phyloP scores from a whole-genome alignment of 2,888 invertebrate species.

The Andrena marginata region DNA sequence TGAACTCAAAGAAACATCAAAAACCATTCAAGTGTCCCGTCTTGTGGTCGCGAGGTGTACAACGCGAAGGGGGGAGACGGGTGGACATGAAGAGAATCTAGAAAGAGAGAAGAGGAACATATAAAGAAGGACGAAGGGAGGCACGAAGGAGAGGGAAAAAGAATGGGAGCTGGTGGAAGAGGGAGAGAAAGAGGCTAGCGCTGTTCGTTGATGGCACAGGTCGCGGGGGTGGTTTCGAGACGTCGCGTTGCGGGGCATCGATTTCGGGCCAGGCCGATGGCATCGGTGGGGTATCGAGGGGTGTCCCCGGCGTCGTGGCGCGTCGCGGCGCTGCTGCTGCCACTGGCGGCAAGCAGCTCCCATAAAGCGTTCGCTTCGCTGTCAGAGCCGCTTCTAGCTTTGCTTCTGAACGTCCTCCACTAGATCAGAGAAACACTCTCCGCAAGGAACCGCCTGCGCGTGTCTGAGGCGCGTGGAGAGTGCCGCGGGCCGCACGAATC shows the following conservation, averaged over 20 bases:
- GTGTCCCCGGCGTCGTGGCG: slow-evolving; percentile 63
- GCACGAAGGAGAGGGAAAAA: neutral
- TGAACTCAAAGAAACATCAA: too few species aligned
- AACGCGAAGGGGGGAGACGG: neutral
- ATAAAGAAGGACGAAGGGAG: neutral
- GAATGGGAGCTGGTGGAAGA: neutral
- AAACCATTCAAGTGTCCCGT: too few species aligned
- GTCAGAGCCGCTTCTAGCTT: slow-evolving; percentile 26
- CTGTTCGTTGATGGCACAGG: slow-evolving; percentile 64
- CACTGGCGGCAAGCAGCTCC: slow-evolving; percentile 32
- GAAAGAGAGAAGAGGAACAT: neutral
- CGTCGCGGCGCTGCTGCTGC: slow-evolving; percentile 69
- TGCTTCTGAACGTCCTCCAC: slow-evolving; percentile 10
- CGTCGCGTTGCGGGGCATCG: slow-evolving; percentile 79
- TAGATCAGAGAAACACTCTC: neutral
- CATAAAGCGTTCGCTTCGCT: slow-evolving; percentile 22
- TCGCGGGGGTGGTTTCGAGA: slow-evolving; percentile 71
- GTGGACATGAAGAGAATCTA: neutral
- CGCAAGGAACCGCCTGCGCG: slow-evolving; percentile 43
- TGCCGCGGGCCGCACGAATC: slow-evolving; percentile 40
- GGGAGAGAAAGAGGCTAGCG: slow-evolving; percentile 28
- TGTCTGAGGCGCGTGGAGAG: slow-evolving; percentile 24
- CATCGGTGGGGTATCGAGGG: slow-evolving; percentile 74
- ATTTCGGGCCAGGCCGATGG: slow-evolving; percentile 81
- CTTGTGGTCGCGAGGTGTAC: neutral